Evolutionary conservation across 2,797 vertebrate genomes (phyloP), one percentile per base, ranked within the genome.

Genomic region (Anas bernieri): DNA sequence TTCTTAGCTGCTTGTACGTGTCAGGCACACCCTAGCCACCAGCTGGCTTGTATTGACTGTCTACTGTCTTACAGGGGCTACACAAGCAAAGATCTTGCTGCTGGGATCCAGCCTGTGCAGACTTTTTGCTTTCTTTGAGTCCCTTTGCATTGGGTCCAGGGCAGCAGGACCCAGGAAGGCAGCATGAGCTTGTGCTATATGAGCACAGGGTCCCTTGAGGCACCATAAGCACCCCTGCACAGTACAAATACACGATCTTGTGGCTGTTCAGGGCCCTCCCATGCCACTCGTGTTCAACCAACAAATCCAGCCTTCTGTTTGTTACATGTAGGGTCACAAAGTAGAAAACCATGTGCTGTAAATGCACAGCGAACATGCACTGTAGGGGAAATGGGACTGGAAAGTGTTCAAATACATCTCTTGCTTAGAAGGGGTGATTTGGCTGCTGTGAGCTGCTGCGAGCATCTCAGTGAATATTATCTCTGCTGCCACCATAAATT

Each of bases 111-210:
- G 52, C 52, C 52, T 31, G 26, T 66, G 37, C 18, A 46, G 80
- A 59, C 28, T 11, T 58, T 83, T 25, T 2, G 1, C 35, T 12
- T 58, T 30, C 28, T 4, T 43, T 30, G 66, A 8, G 37, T 61
- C n/a, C n/a, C 39, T 79, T 73, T 0, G 0, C 37, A 30, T 11
- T 3, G 2, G 8, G 15, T 31, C 72, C 64, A 56, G 64, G 21
- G 20, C 0, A 1, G 35, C 31, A 30, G 37, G 22, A 23, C 26
- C 75, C 22, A 11, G 1, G 1, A 37, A 3, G 30, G 33, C 20
- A 31, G 48, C 28, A 16, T 30, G 18, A 75, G 46, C 48, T 74
- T 15, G 8, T 35, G 41, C 18, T 11, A 3, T 5, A 43, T 46
- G 26, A 68, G 61, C 61, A 50, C 48, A 35, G 61, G 15, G 11